Percentiles rank a stretch among this genome's conserved stretches.
phyloP scores from a whole-genome alignment of 64 coral and sea anemone genomes.

The Actinia tenebrosa region DNA sequence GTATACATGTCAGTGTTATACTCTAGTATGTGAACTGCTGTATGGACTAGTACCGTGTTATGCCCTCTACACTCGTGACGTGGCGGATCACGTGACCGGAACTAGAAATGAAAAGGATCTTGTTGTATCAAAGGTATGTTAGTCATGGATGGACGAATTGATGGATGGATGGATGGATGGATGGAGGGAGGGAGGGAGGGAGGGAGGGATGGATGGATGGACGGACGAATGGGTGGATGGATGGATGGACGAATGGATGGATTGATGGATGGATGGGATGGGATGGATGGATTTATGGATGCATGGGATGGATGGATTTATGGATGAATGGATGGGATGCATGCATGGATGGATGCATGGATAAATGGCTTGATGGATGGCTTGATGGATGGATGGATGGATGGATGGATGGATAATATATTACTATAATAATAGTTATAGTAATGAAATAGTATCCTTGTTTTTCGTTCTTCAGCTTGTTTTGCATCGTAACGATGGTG shows the following conservation, averaged over 20 bases:
- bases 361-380: too few relatives aligned
- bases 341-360: too few relatives aligned
- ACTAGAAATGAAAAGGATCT: conserved; percentile 74
- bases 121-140: conserved; percentile 67
- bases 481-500: conserved; percentile 79
- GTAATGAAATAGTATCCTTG: not conserved
- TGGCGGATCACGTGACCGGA: conserved; percentile 67
- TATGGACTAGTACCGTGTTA: conserved; percentile 80
- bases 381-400: too few relatives aligned
- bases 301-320: not conserved
- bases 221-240: too few relatives aligned
- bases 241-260: too few relatives aligned
- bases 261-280: too few relatives aligned
- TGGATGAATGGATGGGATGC: too few relatives aligned
- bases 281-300: too few relatives aligned
- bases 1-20: conserved; percentile 85
- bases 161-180: too few relatives aligned
- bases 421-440: not conserved
- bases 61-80: conserved; percentile 58
- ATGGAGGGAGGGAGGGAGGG: too few relatives aligned
- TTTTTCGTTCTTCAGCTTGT: conserved; percentile 46
- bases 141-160: not conserved
- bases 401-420: not conserved
- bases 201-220: too few relatives aligned
- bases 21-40: conserved; percentile 83